These are phyloP conservation scores for Nanorana parkeri DNA, from an alignment of 2,113 vertebrate species.

Conservation along the genomic window DNA sequence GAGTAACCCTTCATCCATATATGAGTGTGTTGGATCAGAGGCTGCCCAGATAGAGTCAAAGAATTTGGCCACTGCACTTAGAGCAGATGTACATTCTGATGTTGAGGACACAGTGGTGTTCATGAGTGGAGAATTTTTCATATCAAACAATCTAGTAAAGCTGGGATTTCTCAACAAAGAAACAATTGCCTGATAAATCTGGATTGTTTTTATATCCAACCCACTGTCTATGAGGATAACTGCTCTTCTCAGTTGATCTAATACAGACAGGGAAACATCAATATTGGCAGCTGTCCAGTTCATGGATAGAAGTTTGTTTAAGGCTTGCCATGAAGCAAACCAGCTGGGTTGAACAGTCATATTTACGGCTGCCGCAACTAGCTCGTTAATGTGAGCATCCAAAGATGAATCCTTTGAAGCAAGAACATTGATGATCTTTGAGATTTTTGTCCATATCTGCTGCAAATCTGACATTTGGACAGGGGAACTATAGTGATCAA, in stretches of 20 bases:
- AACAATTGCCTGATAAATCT: conserved; percentile 52
- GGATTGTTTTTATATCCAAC: conserved; percentile 33
- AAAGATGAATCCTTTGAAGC: background rate
- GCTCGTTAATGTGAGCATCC: conserved; percentile 36
- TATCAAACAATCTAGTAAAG: background rate
- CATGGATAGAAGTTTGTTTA: conserved; percentile 51
- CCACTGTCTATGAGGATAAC: conserved; percentile 60
- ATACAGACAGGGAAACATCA: conserved; percentile 57
- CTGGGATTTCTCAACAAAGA: conserved; percentile 32
- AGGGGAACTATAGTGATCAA: conserved; percentile 26
- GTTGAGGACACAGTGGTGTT: conserved; percentile 43
- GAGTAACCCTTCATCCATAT: conserved; percentile 1
- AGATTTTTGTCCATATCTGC: conserved; percentile 15
- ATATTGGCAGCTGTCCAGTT: conserved; percentile 64
- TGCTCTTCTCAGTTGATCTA: conserved; percentile 60
- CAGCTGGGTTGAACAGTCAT: conserved; percentile 35
- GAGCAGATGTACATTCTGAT: background rate
- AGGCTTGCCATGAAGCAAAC: conserved; percentile 27
- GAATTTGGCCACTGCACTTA: conserved; percentile 32
- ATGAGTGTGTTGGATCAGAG: conserved; percentile 1
- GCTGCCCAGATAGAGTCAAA: conserved; percentile 6
- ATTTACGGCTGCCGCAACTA: conserved; percentile 56
- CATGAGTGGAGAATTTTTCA: conserved; percentile 31
- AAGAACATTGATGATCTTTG: conserved; percentile 10
- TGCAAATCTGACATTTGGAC: conserved; percentile 39